These are phyloP conservation scores for Columba guinea DNA, from an alignment of 2,797 vertebrate species.

Conservation along the genomic window DNA sequence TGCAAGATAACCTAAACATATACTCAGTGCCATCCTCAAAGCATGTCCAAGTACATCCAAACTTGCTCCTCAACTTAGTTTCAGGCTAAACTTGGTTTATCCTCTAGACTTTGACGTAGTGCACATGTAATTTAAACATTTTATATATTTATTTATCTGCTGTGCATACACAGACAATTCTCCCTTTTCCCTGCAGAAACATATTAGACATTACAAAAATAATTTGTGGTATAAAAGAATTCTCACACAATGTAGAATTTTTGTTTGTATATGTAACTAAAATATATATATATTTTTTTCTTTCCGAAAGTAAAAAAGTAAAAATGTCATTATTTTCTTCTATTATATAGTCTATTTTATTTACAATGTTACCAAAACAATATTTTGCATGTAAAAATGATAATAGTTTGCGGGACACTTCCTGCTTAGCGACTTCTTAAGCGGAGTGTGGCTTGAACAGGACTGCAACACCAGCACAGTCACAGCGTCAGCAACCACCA, in stretches of 20 bases:
- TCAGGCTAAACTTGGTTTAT: slow-evolving; percentile 43
- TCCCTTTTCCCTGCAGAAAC: slow-evolving; percentile 69
- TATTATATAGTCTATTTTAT: slow-evolving; percentile 76
- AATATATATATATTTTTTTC: slow-evolving; percentile 65
- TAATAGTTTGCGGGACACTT: not conserved
- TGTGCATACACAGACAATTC: slow-evolving; percentile 66
- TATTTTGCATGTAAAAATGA: slow-evolving; percentile 58
- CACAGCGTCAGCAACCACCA: not conserved
- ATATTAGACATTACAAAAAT: slow-evolving; percentile 78
- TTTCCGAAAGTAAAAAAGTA: slow-evolving; percentile 74
- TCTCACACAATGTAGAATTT: slow-evolving; percentile 71
- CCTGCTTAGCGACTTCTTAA: slow-evolving; percentile 28
- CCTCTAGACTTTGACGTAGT: slow-evolving; percentile 56
- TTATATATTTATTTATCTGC: slow-evolving; percentile 46
- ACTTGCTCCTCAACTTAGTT: slow-evolving; percentile 41
- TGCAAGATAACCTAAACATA: slow-evolving; percentile 1
- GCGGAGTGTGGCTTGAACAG: not conserved
- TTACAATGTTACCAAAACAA: slow-evolving; percentile 75
- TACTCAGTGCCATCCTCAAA: not conserved
- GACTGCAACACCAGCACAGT: not conserved
- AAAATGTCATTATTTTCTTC: slow-evolving; percentile 68
- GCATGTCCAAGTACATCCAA: slow-evolving; percentile 18
- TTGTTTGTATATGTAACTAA: slow-evolving; percentile 74
- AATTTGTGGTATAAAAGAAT: slow-evolving; percentile 79
- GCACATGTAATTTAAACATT: slow-evolving; percentile 62